phyloP scores from a whole-genome alignment of 2,888 invertebrate genomes.

The Notocelia uddmanniana region DNA sequence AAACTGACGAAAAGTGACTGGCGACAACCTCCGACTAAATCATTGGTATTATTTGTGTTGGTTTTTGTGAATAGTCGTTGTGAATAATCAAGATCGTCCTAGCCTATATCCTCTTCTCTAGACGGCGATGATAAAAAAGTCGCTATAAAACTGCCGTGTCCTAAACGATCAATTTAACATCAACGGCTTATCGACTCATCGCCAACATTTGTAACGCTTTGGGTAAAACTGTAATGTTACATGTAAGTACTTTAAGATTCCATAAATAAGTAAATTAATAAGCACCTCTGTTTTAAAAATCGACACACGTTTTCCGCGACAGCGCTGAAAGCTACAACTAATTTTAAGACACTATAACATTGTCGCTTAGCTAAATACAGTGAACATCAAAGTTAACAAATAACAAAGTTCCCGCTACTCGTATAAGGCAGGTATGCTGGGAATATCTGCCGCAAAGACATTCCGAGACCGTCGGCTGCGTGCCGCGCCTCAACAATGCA shows the following conservation, averaged over 20 bases:
- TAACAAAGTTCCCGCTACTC: constrained; percentile 6
- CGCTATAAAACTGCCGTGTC: background rate
- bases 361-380: background rate
- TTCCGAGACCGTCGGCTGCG: constrained; percentile 30
- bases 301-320: background rate
- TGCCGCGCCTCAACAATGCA: constrained; percentile 17
- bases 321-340: background rate
- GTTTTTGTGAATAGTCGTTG: background rate
- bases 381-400: background rate
- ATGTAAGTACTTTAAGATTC: too few relatives aligned
- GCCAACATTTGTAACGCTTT: too few relatives aligned
- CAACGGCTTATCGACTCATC: too few relatives aligned
- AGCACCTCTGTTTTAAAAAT: background rate
- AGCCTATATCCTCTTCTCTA: too few relatives aligned
- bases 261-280: too few relatives aligned
- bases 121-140: background rate
- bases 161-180: background rate
- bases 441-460: constrained; percentile 40
- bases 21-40: background rate
- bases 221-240: too few relatives aligned
- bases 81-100: background rate
- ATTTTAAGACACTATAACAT: background rate
- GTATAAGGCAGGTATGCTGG: constrained; percentile 40
- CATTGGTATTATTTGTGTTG: too few relatives aligned
- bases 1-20: background rate